These are phyloP conservation scores for Cyanocitta stelleri DNA, from an alignment of 2,113 vertebrate species.

Conservation along the genomic window DNA sequence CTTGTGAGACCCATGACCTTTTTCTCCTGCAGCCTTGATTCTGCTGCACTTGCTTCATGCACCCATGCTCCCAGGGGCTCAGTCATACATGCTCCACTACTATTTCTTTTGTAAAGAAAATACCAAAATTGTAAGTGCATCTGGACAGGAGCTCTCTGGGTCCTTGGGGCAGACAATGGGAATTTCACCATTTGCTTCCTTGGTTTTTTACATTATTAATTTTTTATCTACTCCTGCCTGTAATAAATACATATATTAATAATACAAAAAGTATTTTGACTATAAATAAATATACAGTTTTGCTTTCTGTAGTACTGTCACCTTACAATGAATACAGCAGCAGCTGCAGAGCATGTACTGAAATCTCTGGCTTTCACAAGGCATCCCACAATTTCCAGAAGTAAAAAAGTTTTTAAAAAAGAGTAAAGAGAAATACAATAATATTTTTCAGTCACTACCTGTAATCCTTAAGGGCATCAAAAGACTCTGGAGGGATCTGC, in stretches of 20 bases:
- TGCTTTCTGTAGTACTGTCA: not conserved
- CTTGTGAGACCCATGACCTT: not conserved
- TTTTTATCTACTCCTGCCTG: not conserved
- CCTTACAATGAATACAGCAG: not conserved
- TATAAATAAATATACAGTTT: not conserved
- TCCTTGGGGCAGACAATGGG: not conserved
- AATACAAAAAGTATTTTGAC: not conserved
- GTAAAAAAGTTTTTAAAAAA: not conserved
- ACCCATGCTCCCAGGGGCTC: not conserved
- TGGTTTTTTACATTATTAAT: not conserved
- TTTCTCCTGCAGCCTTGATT: not conserved
- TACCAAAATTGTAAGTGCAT: not conserved
- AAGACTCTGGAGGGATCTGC: not conserved
- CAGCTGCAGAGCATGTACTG: not conserved
- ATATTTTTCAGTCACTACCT: not conserved
- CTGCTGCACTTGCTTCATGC: not conserved
- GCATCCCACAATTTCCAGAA: not conserved
- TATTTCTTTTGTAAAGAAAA: not conserved
- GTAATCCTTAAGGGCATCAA: not conserved
- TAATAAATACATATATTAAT: not conserved
- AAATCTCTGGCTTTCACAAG: not conserved
- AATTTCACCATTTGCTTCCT: not conserved
- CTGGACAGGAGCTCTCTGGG: not conserved
- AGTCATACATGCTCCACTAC: not conserved
- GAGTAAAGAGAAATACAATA: not conserved